These are phyloP conservation scores for Scomberomorus guttatus DNA, from an alignment of 2,797 vertebrate genomes.

Conservation along the genomic window DNA sequence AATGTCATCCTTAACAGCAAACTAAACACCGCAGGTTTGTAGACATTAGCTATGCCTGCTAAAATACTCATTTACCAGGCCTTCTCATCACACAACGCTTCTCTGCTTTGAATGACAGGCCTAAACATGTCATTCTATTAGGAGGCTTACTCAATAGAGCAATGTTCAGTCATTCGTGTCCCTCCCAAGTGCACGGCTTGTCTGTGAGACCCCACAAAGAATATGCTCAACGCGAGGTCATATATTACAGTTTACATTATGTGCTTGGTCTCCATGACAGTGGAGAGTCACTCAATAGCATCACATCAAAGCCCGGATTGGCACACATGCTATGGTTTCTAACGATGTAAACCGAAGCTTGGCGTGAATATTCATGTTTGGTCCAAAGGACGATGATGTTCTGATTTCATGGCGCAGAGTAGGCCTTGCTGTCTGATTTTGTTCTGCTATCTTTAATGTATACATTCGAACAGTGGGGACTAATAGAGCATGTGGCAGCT, in stretches of 20 bases:
- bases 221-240: slow-evolving; percentile 73
- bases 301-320: slow-evolving; percentile 65
- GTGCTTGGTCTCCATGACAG: slow-evolving; percentile 69
- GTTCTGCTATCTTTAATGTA: slow-evolving; percentile 76
- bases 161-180: slow-evolving; percentile 81
- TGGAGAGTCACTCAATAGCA: slow-evolving; percentile 62
- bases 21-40: slow-evolving; percentile 79
- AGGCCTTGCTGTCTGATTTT: slow-evolving; percentile 66
- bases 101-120: slow-evolving; percentile 78
- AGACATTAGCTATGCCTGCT: slow-evolving; percentile 78
- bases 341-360: slow-evolving; percentile 66
- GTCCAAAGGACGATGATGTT: slow-evolving; percentile 69
- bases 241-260: slow-evolving; percentile 80
- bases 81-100: slow-evolving; percentile 64
- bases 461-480: slow-evolving; percentile 78
- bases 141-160: slow-evolving; percentile 75
- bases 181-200: slow-evolving; percentile 69
- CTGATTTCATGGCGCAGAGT: slow-evolving; percentile 78
- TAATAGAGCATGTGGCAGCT: slow-evolving; percentile 84
- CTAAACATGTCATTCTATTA: slow-evolving; percentile 80
- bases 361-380: slow-evolving; percentile 71
- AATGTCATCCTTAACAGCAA: slow-evolving; percentile 84
- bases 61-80: slow-evolving; percentile 72
- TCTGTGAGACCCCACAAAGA: slow-evolving; percentile 74
- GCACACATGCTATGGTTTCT: slow-evolving; percentile 57